These are phyloP conservation scores for Lasioglossum morio DNA, from an alignment of 2,888 invertebrate species.

Conservation along the genomic window DNA sequence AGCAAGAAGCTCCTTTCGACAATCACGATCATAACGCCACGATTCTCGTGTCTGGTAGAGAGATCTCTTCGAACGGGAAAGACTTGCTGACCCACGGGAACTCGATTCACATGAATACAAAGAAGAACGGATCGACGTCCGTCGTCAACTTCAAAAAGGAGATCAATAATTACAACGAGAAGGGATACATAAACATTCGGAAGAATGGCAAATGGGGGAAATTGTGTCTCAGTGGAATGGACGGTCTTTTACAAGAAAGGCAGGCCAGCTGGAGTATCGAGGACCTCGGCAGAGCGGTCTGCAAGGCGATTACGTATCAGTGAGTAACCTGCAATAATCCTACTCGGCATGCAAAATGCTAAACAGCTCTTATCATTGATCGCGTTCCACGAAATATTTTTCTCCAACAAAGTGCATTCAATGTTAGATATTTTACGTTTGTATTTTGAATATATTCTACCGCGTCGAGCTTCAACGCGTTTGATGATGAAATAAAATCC, in stretches of 20 bases:
- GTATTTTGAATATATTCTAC: not conserved
- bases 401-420: not conserved
- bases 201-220: slow-evolving; percentile 92
- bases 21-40: slow-evolving; percentile 3
- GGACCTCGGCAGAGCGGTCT: slow-evolving; percentile 91
- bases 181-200: slow-evolving; percentile 90
- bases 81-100: slow-evolving; percentile 47
- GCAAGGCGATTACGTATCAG: slow-evolving; percentile 91
- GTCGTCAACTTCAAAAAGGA: slow-evolving; percentile 70
- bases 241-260: slow-evolving; percentile 86
- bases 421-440: not conserved
- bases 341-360: not conserved
- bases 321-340: slow-evolving; percentile 82
- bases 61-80: slow-evolving; percentile 72
- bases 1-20: not conserved
- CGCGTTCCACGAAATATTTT: not conserved
- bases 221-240: slow-evolving; percentile 90
- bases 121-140: slow-evolving; percentile 49
- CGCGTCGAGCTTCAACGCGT: not conserved
- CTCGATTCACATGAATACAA: slow-evolving; percentile 62
- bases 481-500: not conserved
- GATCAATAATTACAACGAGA: slow-evolving; percentile 79
- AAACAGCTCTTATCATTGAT: not conserved
- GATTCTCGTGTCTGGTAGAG: slow-evolving; percentile 69
- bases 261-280: slow-evolving; percentile 88